Conservation (phyloP, 1,140 invertebrate genomes). For the Gonioctena quinquepunctata region DNA sequence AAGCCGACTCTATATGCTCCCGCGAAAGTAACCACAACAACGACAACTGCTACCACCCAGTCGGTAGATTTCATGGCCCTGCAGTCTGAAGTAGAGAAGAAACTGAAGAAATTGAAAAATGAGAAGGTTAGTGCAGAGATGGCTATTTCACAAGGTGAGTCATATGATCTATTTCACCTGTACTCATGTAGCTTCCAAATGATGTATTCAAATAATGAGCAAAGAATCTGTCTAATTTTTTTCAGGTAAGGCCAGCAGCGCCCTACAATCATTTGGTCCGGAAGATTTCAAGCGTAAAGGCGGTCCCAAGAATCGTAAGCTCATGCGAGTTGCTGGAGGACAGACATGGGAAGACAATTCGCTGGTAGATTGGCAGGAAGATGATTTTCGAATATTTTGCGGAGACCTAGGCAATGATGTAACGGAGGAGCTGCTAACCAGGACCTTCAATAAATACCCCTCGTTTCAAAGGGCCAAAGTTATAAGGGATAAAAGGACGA, state of each 20-base stretch:
- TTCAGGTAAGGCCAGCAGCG: conserved; percentile 59
- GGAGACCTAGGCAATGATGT: conserved; percentile 99
- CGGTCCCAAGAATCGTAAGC: conserved; percentile 72
- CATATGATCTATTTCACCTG: neutral
- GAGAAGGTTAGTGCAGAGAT: conserved; percentile 68
- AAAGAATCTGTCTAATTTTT: neutral
- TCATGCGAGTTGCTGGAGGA: conserved; percentile 86
- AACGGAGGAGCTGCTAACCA: conserved; percentile 89
- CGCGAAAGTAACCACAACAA: conserved; percentile 52
- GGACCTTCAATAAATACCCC: conserved; percentile 94
- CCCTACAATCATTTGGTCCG: conserved; percentile 58
- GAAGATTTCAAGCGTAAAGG: conserved; percentile 50
- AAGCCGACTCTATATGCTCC: conserved; percentile 67
- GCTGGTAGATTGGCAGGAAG: conserved; percentile 89
- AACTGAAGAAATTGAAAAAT: conserved; percentile 67
- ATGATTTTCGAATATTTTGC: conserved; percentile 98
- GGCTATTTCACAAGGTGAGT: conserved; percentile 59
- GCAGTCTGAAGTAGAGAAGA: conserved; percentile 69
- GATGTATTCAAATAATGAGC: no score
- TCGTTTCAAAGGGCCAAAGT: conserved; percentile 96
- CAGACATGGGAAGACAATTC: conserved; percentile 93
- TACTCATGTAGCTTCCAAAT: neutral
- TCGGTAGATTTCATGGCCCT: conserved; percentile 65
- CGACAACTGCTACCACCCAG: conserved; percentile 53
- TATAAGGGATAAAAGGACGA: conserved; percentile 93